Evolutionary conservation across 2,113 vertebrate genomes (phyloP).

Genomic region (Rhizomys pruinosus): DNA sequence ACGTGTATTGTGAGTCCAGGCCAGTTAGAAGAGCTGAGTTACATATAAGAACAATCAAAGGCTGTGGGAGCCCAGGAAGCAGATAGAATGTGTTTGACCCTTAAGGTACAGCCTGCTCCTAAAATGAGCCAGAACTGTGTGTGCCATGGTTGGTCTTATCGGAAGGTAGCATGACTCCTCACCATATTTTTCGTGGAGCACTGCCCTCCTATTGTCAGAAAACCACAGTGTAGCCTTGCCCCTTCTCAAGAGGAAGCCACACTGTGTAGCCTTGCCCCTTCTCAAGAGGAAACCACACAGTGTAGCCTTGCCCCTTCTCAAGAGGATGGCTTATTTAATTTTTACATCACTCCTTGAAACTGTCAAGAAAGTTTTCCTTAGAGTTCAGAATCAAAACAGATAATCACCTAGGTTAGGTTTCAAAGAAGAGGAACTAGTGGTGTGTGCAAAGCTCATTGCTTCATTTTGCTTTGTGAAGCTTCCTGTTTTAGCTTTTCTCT

Average conservation of each 20-base stretch:
- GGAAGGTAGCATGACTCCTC: background rate
- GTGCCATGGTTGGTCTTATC: background rate
- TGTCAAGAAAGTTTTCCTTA: slow-evolving; percentile 52
- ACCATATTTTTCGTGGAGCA: background rate
- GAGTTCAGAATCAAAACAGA: slow-evolving; percentile 56
- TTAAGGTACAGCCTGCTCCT: background rate
- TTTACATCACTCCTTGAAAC: slow-evolving; percentile 23
- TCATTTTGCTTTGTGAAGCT: slow-evolving; percentile 55
- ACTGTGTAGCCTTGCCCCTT: background rate
- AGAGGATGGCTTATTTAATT: background rate
- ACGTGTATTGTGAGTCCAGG: background rate
- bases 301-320: background rate
- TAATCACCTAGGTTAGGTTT: background rate
- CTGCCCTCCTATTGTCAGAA: background rate
- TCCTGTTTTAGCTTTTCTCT: slow-evolving; percentile 63
- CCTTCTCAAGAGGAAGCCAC: background rate
- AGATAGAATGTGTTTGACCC: background rate
- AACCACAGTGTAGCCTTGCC: background rate
- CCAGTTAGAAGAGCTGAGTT: background rate
- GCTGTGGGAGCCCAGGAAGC: background rate
- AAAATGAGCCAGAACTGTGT: slow-evolving; percentile 11
- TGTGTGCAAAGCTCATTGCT: slow-evolving; percentile 39
- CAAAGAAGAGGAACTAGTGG: slow-evolving; percentile 59
- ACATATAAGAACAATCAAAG: background rate
- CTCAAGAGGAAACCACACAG: background rate